Percentiles rank a stretch among this genome's conserved stretches.
These are phyloP conservation scores for Eleutherodactylus coqui DNA, from an alignment of 2,797 vertebrate species.

Conservation along the genomic window DNA sequence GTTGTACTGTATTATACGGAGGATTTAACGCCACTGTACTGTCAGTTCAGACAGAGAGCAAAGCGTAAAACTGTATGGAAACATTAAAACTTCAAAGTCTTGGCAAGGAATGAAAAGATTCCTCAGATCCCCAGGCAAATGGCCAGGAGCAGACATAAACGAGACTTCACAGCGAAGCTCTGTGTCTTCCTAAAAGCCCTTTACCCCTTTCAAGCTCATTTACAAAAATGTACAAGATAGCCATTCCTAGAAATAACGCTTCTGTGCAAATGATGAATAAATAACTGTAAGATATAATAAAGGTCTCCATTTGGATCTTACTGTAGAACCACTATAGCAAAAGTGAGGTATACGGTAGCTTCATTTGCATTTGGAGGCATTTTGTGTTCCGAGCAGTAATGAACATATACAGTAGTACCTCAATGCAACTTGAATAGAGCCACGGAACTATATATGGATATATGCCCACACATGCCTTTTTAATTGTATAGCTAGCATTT, in stretches of 20 bases:
- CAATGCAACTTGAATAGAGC: background rate
- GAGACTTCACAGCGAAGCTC: slow-evolving; percentile 32
- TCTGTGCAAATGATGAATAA: background rate
- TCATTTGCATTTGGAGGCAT: background rate
- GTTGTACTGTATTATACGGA: background rate
- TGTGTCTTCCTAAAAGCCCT: slow-evolving; percentile 28
- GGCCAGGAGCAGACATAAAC: slow-evolving; percentile 43
- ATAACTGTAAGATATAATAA: background rate
- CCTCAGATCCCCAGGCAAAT: slow-evolving; percentile 36
- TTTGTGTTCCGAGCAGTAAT: background rate
- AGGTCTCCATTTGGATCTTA: background rate
- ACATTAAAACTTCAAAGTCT: slow-evolving; percentile 48
- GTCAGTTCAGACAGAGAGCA: slow-evolving; percentile 29
- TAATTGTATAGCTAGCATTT: slow-evolving; percentile 50
- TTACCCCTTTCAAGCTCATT: background rate
- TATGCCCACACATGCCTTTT: slow-evolving; percentile 49
- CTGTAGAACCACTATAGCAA: background rate
- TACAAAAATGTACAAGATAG: background rate
- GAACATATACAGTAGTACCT: slow-evolving; percentile 1
- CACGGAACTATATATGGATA: slow-evolving; percentile 20
- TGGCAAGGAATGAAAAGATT: slow-evolving; percentile 56
- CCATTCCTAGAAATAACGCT: background rate
- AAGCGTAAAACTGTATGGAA: slow-evolving; percentile 37
- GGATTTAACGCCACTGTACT: slow-evolving; percentile 9
- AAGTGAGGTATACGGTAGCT: background rate